phyloP scores from a whole-genome alignment of 2,888 invertebrate species.

The Argynnis bischoffii region DNA sequence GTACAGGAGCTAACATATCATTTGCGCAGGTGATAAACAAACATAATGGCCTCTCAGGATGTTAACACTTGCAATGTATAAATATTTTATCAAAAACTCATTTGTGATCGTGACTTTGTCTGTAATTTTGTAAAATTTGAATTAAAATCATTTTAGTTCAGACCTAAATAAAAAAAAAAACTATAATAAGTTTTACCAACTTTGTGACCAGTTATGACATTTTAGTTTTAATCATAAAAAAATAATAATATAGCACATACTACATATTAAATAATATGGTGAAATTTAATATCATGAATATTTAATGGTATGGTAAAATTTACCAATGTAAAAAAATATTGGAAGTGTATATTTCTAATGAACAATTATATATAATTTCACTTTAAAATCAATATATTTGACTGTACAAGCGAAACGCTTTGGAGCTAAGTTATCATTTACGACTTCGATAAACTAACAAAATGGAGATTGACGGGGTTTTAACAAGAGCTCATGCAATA shows the following conservation, averaged over 20 bases:
- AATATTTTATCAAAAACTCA: background rate
- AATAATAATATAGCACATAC: no score
- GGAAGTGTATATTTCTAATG: background rate
- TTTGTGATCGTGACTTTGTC: background rate
- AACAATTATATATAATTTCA: background rate
- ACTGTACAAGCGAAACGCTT: conserved; percentile 4
- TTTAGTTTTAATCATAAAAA: no score
- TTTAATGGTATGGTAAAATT: no score
- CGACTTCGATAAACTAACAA: conserved; percentile 67
- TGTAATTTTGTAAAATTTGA: background rate
- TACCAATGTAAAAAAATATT: background rate
- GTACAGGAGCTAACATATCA: conserved; percentile 13
- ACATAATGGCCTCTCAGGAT: conserved; percentile 16
- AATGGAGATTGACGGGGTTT: conserved; percentile 71
- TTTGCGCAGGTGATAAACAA: conserved; percentile 11
- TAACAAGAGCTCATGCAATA: conserved; percentile 75
- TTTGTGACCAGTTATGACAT: no score
- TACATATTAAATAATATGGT: no score
- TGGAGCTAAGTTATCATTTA: conserved; percentile 47
- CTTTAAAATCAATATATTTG: background rate
- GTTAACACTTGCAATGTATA: conserved; percentile 21
- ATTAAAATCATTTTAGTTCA: background rate
- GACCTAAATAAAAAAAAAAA: no score
- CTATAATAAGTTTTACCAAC: no score
- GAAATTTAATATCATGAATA: no score